Percentiles rank a stretch among this genome's conserved stretches.
Evolutionary conservation across 2,113 vertebrate genomes (phyloP).

Genomic region (Hymenochirus boettgeri): DNA sequence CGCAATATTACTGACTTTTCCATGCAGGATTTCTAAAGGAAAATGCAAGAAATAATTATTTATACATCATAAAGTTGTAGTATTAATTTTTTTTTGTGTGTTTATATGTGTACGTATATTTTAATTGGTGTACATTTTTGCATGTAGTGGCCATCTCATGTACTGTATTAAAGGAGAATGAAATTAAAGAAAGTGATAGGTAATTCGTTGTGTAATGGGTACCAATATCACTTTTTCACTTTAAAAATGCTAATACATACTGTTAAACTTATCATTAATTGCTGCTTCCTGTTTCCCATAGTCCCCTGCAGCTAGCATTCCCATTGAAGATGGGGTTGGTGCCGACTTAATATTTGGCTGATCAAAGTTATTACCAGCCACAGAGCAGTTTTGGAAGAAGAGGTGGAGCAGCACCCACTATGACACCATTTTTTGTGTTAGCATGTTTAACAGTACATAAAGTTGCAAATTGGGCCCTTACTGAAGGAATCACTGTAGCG

Average conservation of each 20-base stretch:
- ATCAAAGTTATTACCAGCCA: too few relatives aligned
- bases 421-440: too few relatives aligned
- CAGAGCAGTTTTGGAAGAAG: too few relatives aligned
- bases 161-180: not conserved
- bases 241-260: not conserved
- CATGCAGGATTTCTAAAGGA: constrained; percentile 47
- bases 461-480: too few relatives aligned
- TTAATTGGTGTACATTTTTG: not conserved
- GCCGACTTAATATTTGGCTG: not conserved
- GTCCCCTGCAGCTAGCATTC: too few relatives aligned
- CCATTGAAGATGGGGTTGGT: too few relatives aligned
- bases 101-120: too few relatives aligned
- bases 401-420: too few relatives aligned
- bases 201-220: not conserved
- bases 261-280: not conserved
- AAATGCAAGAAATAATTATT: constrained; percentile 44
- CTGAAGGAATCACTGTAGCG: too few relatives aligned
- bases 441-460: too few relatives aligned
- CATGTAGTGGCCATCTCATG: not conserved
- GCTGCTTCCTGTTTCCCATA: too few relatives aligned
- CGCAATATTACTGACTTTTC: constrained; percentile 51
- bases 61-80: constrained; percentile 44
- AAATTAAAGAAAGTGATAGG: not conserved
- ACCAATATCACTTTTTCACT: not conserved
- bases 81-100: constrained; percentile 8